A percentile compares a stretch with the other conserved stretches of the same genome.
phyloP scores from a whole-genome alignment of 1,140 invertebrate species.

The Diabrotica undecimpunctata region DNA sequence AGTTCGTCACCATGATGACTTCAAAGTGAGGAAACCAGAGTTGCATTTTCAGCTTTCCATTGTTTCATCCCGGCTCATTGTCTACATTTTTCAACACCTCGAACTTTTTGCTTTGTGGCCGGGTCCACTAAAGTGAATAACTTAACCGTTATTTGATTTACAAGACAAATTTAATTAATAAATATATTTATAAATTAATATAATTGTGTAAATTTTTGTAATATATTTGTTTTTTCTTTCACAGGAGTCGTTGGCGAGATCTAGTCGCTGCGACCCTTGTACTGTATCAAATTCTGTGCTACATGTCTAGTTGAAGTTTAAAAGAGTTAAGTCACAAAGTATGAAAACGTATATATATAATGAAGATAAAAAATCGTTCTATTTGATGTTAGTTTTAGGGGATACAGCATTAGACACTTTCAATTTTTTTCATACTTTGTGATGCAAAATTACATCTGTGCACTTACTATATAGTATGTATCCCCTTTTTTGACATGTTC shows the following conservation, averaged over 20 bases:
- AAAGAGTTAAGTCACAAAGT: slow-evolving; percentile 40
- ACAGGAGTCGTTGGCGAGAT: slow-evolving; percentile 10
- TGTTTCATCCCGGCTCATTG: slow-evolving; percentile 48
- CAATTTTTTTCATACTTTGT: slow-evolving; percentile 42
- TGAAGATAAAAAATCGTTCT: slow-evolving; percentile 27
- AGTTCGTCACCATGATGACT: slow-evolving; percentile 99
- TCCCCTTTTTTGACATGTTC: slow-evolving; percentile 25
- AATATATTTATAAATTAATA: slow-evolving; percentile 46
- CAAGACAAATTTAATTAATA: slow-evolving; percentile 45
- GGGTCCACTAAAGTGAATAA: slow-evolving; percentile 46
- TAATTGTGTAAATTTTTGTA: slow-evolving; percentile 50
- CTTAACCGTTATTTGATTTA: slow-evolving; percentile 45
- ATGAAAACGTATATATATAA: slow-evolving; percentile 38
- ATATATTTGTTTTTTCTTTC: slow-evolving; percentile 42
- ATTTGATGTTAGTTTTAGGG: slow-evolving; percentile 35
- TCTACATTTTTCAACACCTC: slow-evolving; percentile 41
- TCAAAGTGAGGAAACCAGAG: slow-evolving; percentile 78
- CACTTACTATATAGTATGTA: slow-evolving; percentile 41
- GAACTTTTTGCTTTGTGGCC: slow-evolving; percentile 44
- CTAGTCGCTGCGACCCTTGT: slow-evolving; percentile 14
- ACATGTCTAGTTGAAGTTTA: slow-evolving; percentile 35
- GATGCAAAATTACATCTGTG: slow-evolving; percentile 38
- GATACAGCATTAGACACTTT: slow-evolving; percentile 32
- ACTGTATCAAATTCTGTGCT: slow-evolving; percentile 38
- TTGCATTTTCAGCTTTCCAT: slow-evolving; percentile 54